A percentile compares a stretch with the other conserved stretches of the same genome.
Evolutionary conservation across 2,797 vertebrate genomes (phyloP).

Genomic region (Odontamblyopus rebecca): DNA sequence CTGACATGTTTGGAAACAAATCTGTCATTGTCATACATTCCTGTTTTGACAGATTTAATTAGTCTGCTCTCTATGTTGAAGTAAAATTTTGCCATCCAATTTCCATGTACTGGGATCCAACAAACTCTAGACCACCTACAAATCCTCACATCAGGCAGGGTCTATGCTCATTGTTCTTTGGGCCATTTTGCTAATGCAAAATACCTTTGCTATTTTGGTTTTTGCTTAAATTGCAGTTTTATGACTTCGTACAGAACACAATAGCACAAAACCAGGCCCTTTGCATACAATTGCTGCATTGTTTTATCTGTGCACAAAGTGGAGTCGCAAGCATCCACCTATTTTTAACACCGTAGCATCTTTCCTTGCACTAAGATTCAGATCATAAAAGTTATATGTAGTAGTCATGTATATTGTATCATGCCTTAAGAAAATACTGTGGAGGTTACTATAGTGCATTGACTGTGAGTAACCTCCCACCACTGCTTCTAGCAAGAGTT

Average conservation of each 20-base stretch:
- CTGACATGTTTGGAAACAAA: neutral
- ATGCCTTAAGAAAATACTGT: neutral
- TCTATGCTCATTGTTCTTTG: too few relatives aligned
- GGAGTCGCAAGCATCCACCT: constrained; percentile 2
- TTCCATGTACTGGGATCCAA: too few relatives aligned
- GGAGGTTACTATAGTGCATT: constrained; percentile 76
- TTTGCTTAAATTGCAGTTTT: constrained; percentile 41
- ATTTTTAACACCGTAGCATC: constrained; percentile 10
- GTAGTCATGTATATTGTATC: constrained; percentile 6
- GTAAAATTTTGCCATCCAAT: too few relatives aligned
- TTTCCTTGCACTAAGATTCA: constrained; percentile 13
- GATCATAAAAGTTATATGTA: constrained; percentile 1
- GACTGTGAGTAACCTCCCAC: constrained; percentile 77
- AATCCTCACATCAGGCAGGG: neutral
- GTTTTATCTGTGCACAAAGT: constrained; percentile 25
- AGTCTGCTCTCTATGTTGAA: too few relatives aligned
- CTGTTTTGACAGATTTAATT: too few relatives aligned
- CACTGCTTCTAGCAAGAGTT: constrained; percentile 57
- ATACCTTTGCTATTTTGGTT: neutral
- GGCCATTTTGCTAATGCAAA: too few relatives aligned
- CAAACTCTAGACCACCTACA: neutral
- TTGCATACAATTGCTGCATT: constrained; percentile 47
- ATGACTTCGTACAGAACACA: constrained; percentile 20
- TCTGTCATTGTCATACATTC: too few relatives aligned
- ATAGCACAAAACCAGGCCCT: constrained; percentile 20